Evolutionary conservation across 2,888 invertebrate genomes (phyloP).

Genomic region (Sericinus montela): DNA sequence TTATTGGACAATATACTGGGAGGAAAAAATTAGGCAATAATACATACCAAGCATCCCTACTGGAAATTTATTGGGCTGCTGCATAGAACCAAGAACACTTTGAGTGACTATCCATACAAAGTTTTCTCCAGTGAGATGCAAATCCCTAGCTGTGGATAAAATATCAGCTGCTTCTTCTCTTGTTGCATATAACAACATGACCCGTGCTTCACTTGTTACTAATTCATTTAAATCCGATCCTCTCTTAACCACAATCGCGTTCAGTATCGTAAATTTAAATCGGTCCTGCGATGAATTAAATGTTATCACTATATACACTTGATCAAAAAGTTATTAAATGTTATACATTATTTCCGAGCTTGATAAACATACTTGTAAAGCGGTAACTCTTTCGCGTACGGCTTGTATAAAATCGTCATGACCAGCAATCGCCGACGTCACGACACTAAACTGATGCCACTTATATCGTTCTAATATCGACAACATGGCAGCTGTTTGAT

Average conservation of each 20-base stretch:
- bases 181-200: conserved; percentile 95
- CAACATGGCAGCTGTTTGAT: conserved; percentile 97
- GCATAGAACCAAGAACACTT: conserved; percentile 91
- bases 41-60: conserved; percentile 93
- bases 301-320: too few relatives aligned
- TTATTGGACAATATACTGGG: too few relatives aligned
- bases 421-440: conserved; percentile 95
- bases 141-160: conserved; percentile 85
- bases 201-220: conserved; percentile 93
- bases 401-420: conserved; percentile 98
- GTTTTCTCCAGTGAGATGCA: conserved; percentile 92
- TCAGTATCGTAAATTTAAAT: conserved; percentile 88
- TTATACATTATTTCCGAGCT: too few relatives aligned
- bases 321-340: too few relatives aligned
- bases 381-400: conserved; percentile 91
- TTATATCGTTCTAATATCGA: conserved; percentile 96
- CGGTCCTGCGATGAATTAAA: conserved; percentile 52
- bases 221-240: conserved; percentile 88
- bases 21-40: neutral
- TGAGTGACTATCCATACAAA: conserved; percentile 99
- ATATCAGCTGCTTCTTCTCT: conserved; percentile 92
- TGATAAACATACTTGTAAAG: conserved; percentile 86
- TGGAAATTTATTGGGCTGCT: conserved; percentile 85
- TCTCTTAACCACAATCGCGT: conserved; percentile 89
- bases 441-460: conserved; percentile 97